These are phyloP conservation scores for Habroteleia sp. DNA, from an alignment of 2,888 invertebrate genomes.

Conservation along the genomic window DNA sequence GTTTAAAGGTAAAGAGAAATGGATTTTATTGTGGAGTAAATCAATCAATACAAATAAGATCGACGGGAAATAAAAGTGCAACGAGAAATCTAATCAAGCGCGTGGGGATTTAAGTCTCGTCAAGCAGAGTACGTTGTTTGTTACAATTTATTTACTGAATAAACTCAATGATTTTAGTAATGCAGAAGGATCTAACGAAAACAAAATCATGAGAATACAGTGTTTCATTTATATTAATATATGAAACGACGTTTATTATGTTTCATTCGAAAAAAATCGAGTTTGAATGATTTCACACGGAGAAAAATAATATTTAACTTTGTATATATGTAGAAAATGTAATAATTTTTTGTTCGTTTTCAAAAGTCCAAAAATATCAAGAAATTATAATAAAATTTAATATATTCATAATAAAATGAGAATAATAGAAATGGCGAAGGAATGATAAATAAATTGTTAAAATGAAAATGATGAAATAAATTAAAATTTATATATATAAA, in stretches of 20 bases:
- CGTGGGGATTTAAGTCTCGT: slow-evolving; percentile 27
- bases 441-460: no score
- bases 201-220: slow-evolving; percentile 1
- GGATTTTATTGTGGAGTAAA: slow-evolving; percentile 46
- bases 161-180: slow-evolving; percentile 38
- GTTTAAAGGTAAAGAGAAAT: slow-evolving; percentile 48
- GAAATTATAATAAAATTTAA: no score
- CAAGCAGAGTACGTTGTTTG: slow-evolving; percentile 26
- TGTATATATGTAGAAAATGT: no score
- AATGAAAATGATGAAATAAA: no score
- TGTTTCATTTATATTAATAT: slow-evolving; percentile 1
- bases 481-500: no score
- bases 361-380: no score
- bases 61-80: slow-evolving; percentile 43
- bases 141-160: slow-evolving; percentile 42
- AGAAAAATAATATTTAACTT: no score
- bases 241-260: neutral
- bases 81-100: slow-evolving; percentile 44
- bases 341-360: no score
- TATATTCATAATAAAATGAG: no score
- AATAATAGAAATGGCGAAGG: no score
- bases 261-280: neutral
- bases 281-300: no score
- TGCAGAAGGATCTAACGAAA: slow-evolving; percentile 35
- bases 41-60: slow-evolving; percentile 58